Base-by-base conservation (phyloP, 64 coral and sea anemone genomes). In the Stichodactyla helianthus region DNA sequence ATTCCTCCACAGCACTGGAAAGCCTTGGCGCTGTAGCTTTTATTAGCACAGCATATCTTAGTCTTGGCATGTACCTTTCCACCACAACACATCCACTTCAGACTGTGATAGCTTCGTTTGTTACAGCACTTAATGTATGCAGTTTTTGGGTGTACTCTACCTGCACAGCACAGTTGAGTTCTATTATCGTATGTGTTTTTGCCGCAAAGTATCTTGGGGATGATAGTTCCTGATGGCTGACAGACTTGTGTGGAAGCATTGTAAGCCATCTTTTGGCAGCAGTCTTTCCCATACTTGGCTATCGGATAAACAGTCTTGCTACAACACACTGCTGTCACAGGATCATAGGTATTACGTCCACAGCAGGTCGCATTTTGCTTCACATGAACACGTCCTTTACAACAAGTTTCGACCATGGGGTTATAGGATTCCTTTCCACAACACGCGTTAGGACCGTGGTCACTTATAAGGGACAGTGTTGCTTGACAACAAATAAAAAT, bases 141-240 rank as follows among this genome's bases (percentile, higher is more conserved):
- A 50, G 20, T 15, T 18, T 27, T 84, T 26, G 23, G 50, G n/a
- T 51, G 79, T 50, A 84, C 15, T 60, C 7, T 58, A 84, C 83
- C 83, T 23, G 6, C 56, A 84, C 83, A 84, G 28, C 83, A 84
- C 18, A 84, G 26, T 44, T 84, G 54, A 13, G 83, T 84, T 18
- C 52, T 59, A 16, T 58, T 54, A 63, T 84, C 83, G 78, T 81
- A 81, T 4, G 19, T 20, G 50, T 54, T 51, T 19, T 18, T 44
- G 17, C 78, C 50, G 51, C 78, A 81, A 52, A 54, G 50, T 16
- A 81, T 8, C 22, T 81, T 81, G 13, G 78, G 52, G 0, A 81
- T 17, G 15, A 81, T 0, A 6, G 35, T 52, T 81, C 78, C 78
- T 52, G 35, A 17, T 54, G 35, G 35, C 1, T 20, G 78, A 84